Conservation (phyloP, 1,140 invertebrate species). For the Neodiprion fabricii region DNA sequence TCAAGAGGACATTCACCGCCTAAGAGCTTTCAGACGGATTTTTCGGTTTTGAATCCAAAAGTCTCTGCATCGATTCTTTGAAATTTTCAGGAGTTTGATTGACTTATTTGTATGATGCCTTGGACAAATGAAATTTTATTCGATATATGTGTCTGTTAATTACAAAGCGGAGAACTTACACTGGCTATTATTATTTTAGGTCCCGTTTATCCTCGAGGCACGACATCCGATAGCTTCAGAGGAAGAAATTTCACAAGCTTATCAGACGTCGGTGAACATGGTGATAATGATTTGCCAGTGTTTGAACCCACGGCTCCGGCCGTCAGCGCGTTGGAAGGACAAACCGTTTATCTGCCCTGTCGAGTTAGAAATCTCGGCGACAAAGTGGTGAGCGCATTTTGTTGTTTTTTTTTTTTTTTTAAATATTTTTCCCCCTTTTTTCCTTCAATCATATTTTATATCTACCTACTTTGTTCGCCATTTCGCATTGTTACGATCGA, state of each 20-base stretch:
- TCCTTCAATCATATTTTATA: not conserved
- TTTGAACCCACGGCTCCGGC: conserved; percentile 60
- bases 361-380: conserved; percentile 67
- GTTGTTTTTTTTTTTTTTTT: conserved; percentile 17
- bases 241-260: not conserved
- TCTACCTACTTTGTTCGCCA: not conserved
- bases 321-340: conserved; percentile 63
- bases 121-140: too few species aligned
- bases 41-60: too few species aligned
- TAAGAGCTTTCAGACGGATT: too few species aligned
- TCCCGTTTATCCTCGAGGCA: not conserved
- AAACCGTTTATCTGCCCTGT: conserved; percentile 68
- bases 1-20: not conserved
- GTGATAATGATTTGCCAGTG: conserved; percentile 43
- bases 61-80: too few species aligned
- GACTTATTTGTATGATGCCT: too few species aligned
- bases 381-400: conserved; percentile 66
- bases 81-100: not conserved
- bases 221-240: not conserved
- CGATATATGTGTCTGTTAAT: too few species aligned
- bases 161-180: too few species aligned
- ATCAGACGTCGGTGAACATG: not conserved
- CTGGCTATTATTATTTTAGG: not conserved
- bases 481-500: not conserved
- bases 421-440: not conserved